Percentiles rank a stretch among this genome's conserved stretches.
These are phyloP conservation scores for Emydoidea blandingii DNA, from an alignment of 2,797 vertebrate genomes.

Conservation along the genomic window DNA sequence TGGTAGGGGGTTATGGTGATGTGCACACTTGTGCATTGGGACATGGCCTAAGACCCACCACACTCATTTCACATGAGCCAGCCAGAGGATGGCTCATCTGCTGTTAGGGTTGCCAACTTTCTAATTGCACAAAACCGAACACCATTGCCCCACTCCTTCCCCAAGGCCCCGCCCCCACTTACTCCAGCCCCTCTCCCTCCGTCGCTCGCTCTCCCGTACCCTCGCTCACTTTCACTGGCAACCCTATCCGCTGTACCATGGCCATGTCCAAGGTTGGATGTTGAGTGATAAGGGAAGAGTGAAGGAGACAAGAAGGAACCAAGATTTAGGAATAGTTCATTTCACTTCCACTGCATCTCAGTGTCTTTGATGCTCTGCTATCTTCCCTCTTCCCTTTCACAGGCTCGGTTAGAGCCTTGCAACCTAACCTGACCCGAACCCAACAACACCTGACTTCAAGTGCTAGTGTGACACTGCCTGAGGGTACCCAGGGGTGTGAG, in stretches of 20 bases:
- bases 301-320: background rate
- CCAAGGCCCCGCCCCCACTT: too few relatives aligned
- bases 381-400: background rate
- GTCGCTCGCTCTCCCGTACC: rapidly evolving
- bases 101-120: too few relatives aligned
- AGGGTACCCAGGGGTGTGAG: too few relatives aligned
- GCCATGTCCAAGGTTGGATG: background rate
- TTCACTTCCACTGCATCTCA: background rate
- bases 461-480: too few relatives aligned
- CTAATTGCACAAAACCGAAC: too few relatives aligned
- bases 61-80: background rate
- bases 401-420: background rate
- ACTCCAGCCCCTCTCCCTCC: too few relatives aligned
- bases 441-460: too few relatives aligned
- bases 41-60: background rate
- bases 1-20: background rate
- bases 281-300: too few relatives aligned
- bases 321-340: background rate
- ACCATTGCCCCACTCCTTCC: too few relatives aligned
- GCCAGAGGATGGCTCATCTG: background rate
- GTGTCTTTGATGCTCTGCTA: background rate
- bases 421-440: too few relatives aligned
- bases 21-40: too few relatives aligned
- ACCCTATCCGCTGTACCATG: background rate
- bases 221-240: too few relatives aligned